Evolutionary conservation across 2,888 invertebrate genomes (phyloP), one percentile per base, ranked within the genome.

Genomic region (Lapara coniferarum): DNA sequence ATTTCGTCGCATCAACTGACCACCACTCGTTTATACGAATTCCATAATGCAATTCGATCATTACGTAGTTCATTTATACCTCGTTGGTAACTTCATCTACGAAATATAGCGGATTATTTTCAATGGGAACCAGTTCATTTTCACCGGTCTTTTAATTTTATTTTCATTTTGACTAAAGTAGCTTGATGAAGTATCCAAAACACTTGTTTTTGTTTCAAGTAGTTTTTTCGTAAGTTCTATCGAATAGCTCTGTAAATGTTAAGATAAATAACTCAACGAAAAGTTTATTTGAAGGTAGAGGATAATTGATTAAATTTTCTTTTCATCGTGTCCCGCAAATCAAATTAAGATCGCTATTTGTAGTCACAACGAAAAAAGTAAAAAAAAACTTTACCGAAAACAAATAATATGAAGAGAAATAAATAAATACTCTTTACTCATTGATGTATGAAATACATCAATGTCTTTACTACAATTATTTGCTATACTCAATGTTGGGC

Each of bases 241-340:
- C 49, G 58, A 58, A 57, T 19, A 30, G 19, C 52, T 59, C 46
- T 7, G 53, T 37, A 55, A 55, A 66, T 66, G 49, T 37, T 70
- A 58, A 14, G 58, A 67, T 69, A 69, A 69, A 69, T 69, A 69
- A 71, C 59, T 69, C 69, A 56, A 66, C 74, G 51, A 74, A 75
- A 79, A 71, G 72, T 75, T 74, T 71, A 66, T 67, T 66, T 52
- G 69, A 73, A 70, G 67, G 70, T 68, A 70, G 67, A 71, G 59
- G 72, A 74, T 74, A 77, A 75, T 78, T 78, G 73, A 78, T 76
- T 69, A 74, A 75, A 76, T 78, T 78, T 76, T 74, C 71, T 70
- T 73, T 74, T 74, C 71, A 71, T 74, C 71, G 73, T 72, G 72
- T 74, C 67, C 67, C 69, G 57, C 67, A 77, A 80, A 78, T 74